Conservation (phyloP, 2,113 vertebrate species). For the Petrocephalus zakoni region DNA sequence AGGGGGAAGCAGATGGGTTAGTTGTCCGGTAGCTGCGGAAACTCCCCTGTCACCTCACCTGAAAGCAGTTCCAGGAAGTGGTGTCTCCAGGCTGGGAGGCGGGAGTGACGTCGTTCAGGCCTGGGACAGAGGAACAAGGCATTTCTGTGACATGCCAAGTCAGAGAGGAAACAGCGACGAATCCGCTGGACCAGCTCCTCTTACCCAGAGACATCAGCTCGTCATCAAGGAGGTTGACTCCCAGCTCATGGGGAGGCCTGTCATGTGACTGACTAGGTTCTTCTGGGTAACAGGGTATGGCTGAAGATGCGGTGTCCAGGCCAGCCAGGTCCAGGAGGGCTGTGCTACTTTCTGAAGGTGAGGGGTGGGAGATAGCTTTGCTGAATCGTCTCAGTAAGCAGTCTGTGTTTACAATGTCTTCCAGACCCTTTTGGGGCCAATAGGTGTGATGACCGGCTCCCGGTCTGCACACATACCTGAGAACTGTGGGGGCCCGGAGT, state of each 20-base stretch:
- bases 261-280: slow-evolving; percentile 46
- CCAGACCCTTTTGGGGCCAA: background rate
- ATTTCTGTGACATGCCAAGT: background rate
- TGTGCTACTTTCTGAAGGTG: slow-evolving; percentile 64
- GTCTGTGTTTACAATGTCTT: no score
- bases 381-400: no score
- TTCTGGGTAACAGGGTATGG: slow-evolving; percentile 59
- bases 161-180: slow-evolving; percentile 10
- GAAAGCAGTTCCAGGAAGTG: slow-evolving; percentile 79
- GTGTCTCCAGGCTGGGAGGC: slow-evolving; percentile 63
- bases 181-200: background rate
- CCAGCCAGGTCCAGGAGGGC: slow-evolving; percentile 86
- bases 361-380: background rate
- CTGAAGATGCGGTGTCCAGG: slow-evolving; percentile 65
- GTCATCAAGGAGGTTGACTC: slow-evolving; percentile 81
- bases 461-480: slow-evolving; percentile 54
- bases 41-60: slow-evolving; percentile 58
- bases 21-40: background rate
- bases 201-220: slow-evolving; percentile 92
- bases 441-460: background rate
- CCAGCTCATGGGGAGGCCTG: slow-evolving; percentile 58
- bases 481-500: slow-evolving; percentile 42
- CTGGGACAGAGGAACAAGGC: slow-evolving; percentile 46
- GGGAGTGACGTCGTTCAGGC: slow-evolving; percentile 74
- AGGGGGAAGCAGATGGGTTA: background rate